Conservation (phyloP, 2,888 invertebrate genomes). For the Parasteatoda lunata region DNA sequence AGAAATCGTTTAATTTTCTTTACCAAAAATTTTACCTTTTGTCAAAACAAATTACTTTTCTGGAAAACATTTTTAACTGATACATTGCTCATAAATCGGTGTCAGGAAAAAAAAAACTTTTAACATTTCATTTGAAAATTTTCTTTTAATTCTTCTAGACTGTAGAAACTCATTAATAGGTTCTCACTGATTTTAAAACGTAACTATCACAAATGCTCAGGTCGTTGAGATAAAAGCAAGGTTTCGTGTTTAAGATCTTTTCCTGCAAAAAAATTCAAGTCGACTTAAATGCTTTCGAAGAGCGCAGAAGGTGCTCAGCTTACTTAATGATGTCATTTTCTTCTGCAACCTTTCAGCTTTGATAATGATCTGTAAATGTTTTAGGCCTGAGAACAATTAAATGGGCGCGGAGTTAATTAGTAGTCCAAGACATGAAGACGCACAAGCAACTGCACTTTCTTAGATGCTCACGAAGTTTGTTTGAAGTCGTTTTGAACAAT, state of each 20-base stretch:
- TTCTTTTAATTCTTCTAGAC: not conserved
- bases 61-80: no score
- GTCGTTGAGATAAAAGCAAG: not conserved
- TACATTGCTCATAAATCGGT: no score
- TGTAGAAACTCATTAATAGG: not conserved
- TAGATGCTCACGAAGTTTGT: conserved; percentile 17
- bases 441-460: conserved; percentile 19
- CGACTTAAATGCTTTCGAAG: no score
- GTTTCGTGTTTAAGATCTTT: not conserved
- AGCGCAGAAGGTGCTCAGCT: no score
- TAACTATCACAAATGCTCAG: not conserved
- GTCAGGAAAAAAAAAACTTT: no score
- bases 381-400: conserved; percentile 1
- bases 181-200: not conserved
- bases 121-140: no score
- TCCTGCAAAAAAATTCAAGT: no score
- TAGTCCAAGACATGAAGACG: conserved; percentile 45
- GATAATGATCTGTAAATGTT: not conserved
- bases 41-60: no score
- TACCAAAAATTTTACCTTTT: no score
- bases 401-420: conserved; percentile 25
- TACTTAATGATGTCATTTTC: conserved; percentile 1
- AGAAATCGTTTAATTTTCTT: no score
- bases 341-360: not conserved
- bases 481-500: conserved; percentile 42